Evolutionary conservation across 2,113 vertebrate species (phyloP).

Genomic region (Salvelinus sp.): DNA sequence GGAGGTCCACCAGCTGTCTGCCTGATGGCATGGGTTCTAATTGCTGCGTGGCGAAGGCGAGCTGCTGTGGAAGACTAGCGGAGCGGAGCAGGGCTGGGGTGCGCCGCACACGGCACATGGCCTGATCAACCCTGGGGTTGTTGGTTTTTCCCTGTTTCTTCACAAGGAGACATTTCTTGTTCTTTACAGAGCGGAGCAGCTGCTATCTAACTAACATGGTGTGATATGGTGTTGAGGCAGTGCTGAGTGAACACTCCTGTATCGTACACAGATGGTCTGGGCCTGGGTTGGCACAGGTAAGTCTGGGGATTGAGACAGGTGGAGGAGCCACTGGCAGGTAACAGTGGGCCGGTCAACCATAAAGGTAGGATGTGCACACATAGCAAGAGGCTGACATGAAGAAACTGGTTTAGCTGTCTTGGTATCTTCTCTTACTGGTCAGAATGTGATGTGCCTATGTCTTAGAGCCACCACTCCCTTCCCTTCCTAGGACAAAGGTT

Average conservation of each 20-base stretch:
- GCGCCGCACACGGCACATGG: slow-evolving; percentile 41
- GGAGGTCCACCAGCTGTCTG: slow-evolving; percentile 79
- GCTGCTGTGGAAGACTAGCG: slow-evolving; percentile 61
- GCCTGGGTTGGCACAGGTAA: background rate
- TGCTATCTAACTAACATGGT: slow-evolving; percentile 57
- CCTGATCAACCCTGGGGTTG: slow-evolving; percentile 61
- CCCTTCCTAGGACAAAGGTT: background rate
- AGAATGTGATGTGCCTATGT: background rate
- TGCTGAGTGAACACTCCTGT: slow-evolving; percentile 8
- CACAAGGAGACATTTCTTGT: slow-evolving; percentile 54
- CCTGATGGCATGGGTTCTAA: slow-evolving; percentile 78
- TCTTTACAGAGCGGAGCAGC: slow-evolving; percentile 55
- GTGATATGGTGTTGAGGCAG: slow-evolving; percentile 13
- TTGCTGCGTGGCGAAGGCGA: slow-evolving; percentile 67
- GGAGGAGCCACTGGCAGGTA: background rate
- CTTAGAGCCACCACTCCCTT: background rate
- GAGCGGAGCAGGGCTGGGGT: slow-evolving; percentile 50
- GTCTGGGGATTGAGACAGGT: background rate
- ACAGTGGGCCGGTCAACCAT: background rate
- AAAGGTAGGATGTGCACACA: background rate
- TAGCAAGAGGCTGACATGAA: background rate
- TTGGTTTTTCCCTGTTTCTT: slow-evolving; percentile 69
- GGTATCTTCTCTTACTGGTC: background rate
- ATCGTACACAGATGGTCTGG: slow-evolving; percentile 12
- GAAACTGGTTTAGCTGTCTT: background rate